Evolutionary conservation across 2,888 invertebrate genomes (phyloP).

Genomic region (Nomada ruficornis): DNA sequence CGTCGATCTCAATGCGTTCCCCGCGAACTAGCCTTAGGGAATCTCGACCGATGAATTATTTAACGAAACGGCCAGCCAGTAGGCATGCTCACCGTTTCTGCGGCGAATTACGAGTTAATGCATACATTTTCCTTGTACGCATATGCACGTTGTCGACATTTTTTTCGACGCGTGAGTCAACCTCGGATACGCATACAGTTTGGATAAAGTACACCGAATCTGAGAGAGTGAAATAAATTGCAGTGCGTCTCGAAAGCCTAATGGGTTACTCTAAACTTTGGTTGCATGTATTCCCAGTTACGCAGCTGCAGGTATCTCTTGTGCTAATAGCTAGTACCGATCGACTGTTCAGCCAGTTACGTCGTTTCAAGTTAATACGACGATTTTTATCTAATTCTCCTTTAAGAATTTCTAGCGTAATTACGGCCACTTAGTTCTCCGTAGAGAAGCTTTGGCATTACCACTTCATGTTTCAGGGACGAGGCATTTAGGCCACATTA

Average conservation of each 20-base stretch:
- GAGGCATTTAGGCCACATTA: neutral
- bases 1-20: conserved; percentile 59
- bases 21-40: neutral
- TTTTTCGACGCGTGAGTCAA: too few relatives aligned
- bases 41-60: conserved; percentile 8
- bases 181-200: too few relatives aligned
- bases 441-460: neutral
- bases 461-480: neutral
- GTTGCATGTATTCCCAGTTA: neutral
- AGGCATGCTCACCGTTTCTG: neutral
- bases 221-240: too few relatives aligned
- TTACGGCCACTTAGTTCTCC: conserved; percentile 1
- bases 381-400: conserved; percentile 53
- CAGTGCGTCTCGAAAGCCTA: neutral
- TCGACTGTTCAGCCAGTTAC: neutral
- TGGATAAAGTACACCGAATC: neutral
- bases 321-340: conserved; percentile 53
- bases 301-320: conserved; percentile 50
- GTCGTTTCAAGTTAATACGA: conserved; percentile 37
- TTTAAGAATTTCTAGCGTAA: conserved; percentile 22
- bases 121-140: too few relatives aligned
- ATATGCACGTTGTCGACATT: neutral
- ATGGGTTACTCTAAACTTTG: conserved; percentile 22
- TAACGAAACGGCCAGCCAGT: neutral
- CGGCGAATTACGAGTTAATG: too few relatives aligned